Conservation (phyloP, 2,113 vertebrate species). For the Galbula dea region DNA sequence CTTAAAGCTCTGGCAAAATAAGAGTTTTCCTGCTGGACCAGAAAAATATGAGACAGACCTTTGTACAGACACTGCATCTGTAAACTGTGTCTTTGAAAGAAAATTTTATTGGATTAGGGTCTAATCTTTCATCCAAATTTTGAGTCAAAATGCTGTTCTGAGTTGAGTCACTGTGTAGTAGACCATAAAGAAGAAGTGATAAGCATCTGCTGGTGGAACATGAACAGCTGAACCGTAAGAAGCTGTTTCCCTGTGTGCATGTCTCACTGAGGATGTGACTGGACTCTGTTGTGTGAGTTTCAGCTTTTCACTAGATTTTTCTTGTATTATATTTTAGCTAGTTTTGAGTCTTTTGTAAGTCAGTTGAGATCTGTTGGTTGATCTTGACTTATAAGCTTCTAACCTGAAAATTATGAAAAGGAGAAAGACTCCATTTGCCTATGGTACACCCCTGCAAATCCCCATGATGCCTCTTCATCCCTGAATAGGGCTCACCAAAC, state of each 20-base stretch:
- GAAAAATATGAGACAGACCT: background rate
- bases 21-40: background rate
- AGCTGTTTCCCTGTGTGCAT: background rate
- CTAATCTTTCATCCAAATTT: constrained; percentile 4
- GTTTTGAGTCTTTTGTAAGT: background rate
- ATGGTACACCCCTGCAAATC: background rate
- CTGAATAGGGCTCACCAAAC: background rate
- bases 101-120: background rate
- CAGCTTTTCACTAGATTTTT: background rate
- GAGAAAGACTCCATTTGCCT: background rate
- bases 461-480: background rate
- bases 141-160: background rate
- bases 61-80: background rate
- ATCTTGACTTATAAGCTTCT: background rate
- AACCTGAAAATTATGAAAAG: background rate
- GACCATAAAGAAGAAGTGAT: background rate
- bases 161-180: constrained; percentile 19
- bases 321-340: background rate
- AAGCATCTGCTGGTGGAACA: constrained; percentile 6
- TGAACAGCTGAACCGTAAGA: constrained; percentile 5
- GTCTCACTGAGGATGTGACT: background rate
- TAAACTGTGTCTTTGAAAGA: background rate
- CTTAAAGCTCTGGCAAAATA: background rate
- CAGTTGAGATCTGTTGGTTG: background rate
- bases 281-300: background rate